Conservation (phyloP, 2,888 invertebrate genomes). For the Ormyrus thymus region DNA sequence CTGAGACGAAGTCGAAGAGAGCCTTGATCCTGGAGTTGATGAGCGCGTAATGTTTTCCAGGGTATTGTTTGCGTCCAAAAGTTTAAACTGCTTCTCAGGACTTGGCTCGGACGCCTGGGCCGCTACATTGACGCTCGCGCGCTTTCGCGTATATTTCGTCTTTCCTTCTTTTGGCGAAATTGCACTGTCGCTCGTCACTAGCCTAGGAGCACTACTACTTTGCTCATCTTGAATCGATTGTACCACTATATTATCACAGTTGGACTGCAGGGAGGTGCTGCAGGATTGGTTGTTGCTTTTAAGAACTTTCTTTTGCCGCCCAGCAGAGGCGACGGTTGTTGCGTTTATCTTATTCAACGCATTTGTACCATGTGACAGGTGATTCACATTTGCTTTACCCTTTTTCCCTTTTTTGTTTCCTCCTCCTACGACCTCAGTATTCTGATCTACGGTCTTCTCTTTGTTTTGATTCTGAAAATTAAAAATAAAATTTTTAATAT, state of each 20-base stretch:
- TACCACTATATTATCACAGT: slow-evolving; percentile 73
- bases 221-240: slow-evolving; percentile 65
- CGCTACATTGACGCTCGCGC: slow-evolving; percentile 61
- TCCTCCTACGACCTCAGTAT: slow-evolving; percentile 58
- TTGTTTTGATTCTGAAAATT: slow-evolving; percentile 65
- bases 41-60: slow-evolving; percentile 53
- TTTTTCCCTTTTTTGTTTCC: slow-evolving; percentile 66
- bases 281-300: slow-evolving; percentile 65
- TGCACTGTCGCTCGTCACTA: slow-evolving; percentile 60
- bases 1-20: slow-evolving; percentile 57
- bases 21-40: slow-evolving; percentile 57
- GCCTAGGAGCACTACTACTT: slow-evolving; percentile 63
- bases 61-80: slow-evolving; percentile 55
- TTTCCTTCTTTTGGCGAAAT: slow-evolving; percentile 59
- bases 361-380: slow-evolving; percentile 68
- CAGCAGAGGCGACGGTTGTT: slow-evolving; percentile 56
- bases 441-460: slow-evolving; percentile 66
- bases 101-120: slow-evolving; percentile 65
- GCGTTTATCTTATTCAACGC: slow-evolving; percentile 57
- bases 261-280: slow-evolving; percentile 69
- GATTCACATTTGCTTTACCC: slow-evolving; percentile 66
- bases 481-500: background rate
- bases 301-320: slow-evolving; percentile 65
- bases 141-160: slow-evolving; percentile 69
- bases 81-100: slow-evolving; percentile 71